Evolutionary conservation across 2,797 vertebrate species (phyloP).

Genomic region (Decapterus maruadsi): DNA sequence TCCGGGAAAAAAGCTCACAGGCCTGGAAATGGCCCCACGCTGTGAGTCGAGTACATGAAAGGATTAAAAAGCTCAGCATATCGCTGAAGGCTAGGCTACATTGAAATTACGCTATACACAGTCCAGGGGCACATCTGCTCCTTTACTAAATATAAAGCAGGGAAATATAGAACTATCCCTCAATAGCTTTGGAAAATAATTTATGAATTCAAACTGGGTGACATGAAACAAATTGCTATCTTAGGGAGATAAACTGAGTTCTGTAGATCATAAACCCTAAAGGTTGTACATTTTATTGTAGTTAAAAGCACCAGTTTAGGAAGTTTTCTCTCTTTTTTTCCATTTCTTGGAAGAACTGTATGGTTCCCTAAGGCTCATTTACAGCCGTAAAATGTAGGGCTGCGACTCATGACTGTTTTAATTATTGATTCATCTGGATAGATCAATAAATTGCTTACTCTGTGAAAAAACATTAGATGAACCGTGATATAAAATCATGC

Average conservation of each 20-base stretch:
- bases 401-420: not conserved
- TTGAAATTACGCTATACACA: conserved; percentile 52
- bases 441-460: not conserved
- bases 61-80: conserved; percentile 70
- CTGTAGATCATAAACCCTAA: not conserved
- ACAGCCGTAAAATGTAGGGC: not conserved
- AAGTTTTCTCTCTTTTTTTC: not conserved
- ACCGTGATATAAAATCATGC: conserved; percentile 4
- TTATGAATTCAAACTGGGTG: conserved; percentile 51
- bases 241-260: conserved; percentile 1
- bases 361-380: conserved; percentile 13
- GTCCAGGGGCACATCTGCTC: conserved; percentile 63
- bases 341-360: conserved; percentile 19
- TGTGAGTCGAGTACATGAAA: conserved; percentile 70
- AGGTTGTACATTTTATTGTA: not conserved
- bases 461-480: not conserved
- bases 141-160: conserved; percentile 57
- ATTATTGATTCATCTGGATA: not conserved
- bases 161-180: conserved; percentile 42
- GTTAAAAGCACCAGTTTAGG: conserved; percentile 19
- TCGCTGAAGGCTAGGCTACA: conserved; percentile 57
- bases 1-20: conserved; percentile 23
- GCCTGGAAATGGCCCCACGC: conserved; percentile 61
- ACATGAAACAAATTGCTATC: conserved; percentile 46
- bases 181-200: conserved; percentile 48